Base-by-base conservation (phyloP, 2,113 vertebrate species). In the Thamnaconus septentrionalis region DNA sequence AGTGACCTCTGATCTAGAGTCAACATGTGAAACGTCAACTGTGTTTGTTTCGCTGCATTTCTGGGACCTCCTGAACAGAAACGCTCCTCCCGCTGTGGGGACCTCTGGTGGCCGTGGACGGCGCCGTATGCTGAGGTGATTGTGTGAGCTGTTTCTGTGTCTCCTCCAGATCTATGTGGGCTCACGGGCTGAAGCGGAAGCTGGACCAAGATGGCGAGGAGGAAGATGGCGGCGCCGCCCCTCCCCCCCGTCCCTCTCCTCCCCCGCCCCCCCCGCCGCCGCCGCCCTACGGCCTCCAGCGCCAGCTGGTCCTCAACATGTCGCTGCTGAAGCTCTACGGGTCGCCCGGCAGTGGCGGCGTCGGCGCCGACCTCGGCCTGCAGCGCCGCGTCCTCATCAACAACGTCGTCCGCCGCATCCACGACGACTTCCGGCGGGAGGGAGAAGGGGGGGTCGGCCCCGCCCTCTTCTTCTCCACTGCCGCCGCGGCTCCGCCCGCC, bases 251-350 rank as follows among this genome's bases (percentile, higher is more conserved):
- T 31, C 18, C 18, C 18, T 31, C 18, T 31, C 18, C 18, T 31
- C 18, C 18, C 18, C 18, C 18, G 18, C 18, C 18, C 81, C 90
- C 89, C 80, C 85, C 82, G 59, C 90, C 87, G 59, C 90, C 87
- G 90, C 90, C 91, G 83, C 93, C 93, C 49, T 95, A 92, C 92
- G 92, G 92, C 68, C 91, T 94, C 89, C 95, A 95, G 93, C 92
- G 95, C 58, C 94, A 97, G 93, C 93, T 92, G 86, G 93, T 97
- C 88, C 95, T 97, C 92, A 95, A 95, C 93, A 93, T 96, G 91
- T 97, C 95, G 75, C 91, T 96, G 82, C 93, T 95, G 93, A 97
- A 97, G 88, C 93, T 97, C 69, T 95, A 95, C 66, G 92, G 90
- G 69, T 94, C 91, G 56, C 90, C 18, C 18, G 18, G 18, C 18